Conservation (phyloP, 2,797 vertebrate genomes). For the Sparus aurata region DNA sequence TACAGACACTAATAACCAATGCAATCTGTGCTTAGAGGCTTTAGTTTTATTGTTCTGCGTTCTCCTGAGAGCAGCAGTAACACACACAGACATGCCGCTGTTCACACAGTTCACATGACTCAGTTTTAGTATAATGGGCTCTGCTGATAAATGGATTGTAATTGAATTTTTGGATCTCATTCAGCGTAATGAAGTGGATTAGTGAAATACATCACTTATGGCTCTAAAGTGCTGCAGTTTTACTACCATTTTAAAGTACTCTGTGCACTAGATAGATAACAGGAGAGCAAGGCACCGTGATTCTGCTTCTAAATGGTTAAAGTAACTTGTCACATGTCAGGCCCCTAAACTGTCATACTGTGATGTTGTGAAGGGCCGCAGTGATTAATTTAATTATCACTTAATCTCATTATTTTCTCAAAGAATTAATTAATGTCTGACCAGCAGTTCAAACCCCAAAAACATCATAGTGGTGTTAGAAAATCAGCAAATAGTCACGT, state of each 20-base stretch:
- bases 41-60: conserved; percentile 32
- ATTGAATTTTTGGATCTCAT: conserved; percentile 62
- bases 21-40: conserved; percentile 38
- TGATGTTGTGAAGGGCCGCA: neutral
- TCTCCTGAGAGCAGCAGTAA: conserved; percentile 47
- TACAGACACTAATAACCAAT: conserved; percentile 19
- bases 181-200: conserved; percentile 66
- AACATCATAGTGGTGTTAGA: neutral
- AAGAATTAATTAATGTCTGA: neutral
- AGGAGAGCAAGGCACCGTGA: neutral
- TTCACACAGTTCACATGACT: conserved; percentile 76
- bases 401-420: neutral
- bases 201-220: conserved; percentile 53
- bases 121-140: conserved; percentile 66
- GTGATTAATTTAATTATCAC: neutral
- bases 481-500: neutral
- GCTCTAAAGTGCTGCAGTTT: conserved; percentile 36
- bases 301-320: neutral
- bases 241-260: conserved; percentile 29
- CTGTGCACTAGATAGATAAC: neutral
- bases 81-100: conserved; percentile 49
- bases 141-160: conserved; percentile 68
- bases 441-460: neutral
- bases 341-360: neutral
- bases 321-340: neutral